These are phyloP conservation scores for Thalassophryne amazonica DNA, from an alignment of 2,797 vertebrate genomes.

Conservation along the genomic window DNA sequence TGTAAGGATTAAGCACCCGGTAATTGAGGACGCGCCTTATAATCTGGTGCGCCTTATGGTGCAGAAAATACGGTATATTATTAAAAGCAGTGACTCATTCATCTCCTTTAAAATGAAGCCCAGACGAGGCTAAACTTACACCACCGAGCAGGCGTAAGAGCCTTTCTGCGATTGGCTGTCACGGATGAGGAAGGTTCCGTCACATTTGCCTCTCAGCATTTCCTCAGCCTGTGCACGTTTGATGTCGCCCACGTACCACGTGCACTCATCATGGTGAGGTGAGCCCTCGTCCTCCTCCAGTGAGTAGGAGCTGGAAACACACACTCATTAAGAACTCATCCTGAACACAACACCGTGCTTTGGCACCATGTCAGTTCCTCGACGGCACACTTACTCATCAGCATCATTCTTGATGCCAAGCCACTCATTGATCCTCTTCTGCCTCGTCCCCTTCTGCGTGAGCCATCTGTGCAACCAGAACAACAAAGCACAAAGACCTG, in stretches of 20 bases:
- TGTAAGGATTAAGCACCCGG: too few relatives aligned
- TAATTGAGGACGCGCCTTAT: too few relatives aligned
- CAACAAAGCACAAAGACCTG: too few relatives aligned
- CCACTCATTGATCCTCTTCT: conserved; percentile 97
- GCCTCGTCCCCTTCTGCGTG: conserved; percentile 95
- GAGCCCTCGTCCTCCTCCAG: conserved; percentile 84
- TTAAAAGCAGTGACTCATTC: too few relatives aligned
- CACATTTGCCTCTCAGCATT: conserved; percentile 85
- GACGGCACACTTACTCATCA: conserved; percentile 87
- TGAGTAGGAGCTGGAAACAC: conserved; percentile 80
- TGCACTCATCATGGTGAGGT: conserved; percentile 87
- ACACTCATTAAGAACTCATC: background rate
- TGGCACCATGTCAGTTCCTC: background rate
- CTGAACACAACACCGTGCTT: background rate
- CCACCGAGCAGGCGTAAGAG: conserved; percentile 91
- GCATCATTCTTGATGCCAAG: conserved; percentile 94
- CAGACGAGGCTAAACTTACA: conserved; percentile 80
- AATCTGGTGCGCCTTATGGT: too few relatives aligned
- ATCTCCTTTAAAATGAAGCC: too few relatives aligned
- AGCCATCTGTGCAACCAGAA: conserved; percentile 86
- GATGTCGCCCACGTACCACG: conserved; percentile 93
- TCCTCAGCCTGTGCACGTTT: conserved; percentile 89
- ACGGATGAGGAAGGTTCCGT: conserved; percentile 92
- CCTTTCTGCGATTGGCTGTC: conserved; percentile 92
- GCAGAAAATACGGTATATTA: too few relatives aligned